Evolutionary conservation across 2,797 vertebrate species (phyloP).

Genomic region (Coilia nasus): DNA sequence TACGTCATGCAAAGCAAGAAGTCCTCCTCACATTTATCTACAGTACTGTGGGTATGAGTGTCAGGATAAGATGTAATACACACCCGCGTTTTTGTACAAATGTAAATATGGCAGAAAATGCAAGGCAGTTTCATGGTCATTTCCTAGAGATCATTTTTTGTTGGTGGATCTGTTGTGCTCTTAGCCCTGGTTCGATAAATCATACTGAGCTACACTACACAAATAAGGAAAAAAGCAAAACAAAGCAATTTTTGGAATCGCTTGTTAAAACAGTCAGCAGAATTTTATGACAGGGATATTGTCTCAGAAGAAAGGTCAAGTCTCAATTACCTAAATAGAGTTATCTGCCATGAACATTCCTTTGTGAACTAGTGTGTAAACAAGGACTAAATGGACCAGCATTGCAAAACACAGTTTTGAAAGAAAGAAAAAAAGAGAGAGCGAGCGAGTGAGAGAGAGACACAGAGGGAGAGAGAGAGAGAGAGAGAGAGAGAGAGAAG

Average conservation of each 20-base stretch:
- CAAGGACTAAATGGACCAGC: not conserved
- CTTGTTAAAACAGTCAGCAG: conserved; percentile 20
- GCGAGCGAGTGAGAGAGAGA: conserved; percentile 41
- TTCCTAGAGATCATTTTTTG: not conserved
- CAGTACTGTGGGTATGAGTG: not conserved
- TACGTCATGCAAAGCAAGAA: not conserved
- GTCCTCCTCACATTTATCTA: not conserved
- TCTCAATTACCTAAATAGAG: conserved; percentile 1
- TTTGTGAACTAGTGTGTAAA: not conserved
- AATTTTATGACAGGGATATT: conserved; percentile 22
- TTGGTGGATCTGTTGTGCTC: not conserved
- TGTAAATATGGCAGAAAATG: not conserved
- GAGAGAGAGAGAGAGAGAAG: not conserved
- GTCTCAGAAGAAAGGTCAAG: not conserved
- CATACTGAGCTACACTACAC: not conserved
- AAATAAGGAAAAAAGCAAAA: not conserved
- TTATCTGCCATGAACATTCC: conserved; percentile 24
- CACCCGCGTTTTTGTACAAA: not conserved
- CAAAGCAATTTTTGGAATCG: not conserved
- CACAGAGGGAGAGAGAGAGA: conserved; percentile 9
- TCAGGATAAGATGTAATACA: not conserved
- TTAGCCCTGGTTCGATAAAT: not conserved
- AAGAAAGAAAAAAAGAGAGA: conserved; percentile 11
- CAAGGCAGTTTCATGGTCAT: not conserved
- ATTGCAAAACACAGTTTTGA: conserved; percentile 22